Evolutionary conservation across 2,113 vertebrate species (phyloP), one percentile per base, ranked within the genome.

Genomic region (Heterotis niloticus): DNA sequence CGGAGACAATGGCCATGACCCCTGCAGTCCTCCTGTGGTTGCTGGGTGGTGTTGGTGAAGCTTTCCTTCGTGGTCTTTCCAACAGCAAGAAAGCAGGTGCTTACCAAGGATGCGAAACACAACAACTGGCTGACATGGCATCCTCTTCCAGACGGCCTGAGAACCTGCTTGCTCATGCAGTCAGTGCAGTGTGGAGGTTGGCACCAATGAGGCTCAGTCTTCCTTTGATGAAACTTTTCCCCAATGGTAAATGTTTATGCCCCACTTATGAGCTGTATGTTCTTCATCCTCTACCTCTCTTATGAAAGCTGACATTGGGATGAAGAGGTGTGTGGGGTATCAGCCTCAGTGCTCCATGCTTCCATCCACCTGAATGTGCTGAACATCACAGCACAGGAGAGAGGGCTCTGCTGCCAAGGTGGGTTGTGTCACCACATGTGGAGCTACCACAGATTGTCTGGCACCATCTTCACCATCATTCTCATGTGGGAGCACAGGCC

Each of bases 21-120:
- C 26, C 26, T 26, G 24, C 28, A n/a, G 17, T 76, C 64, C 26
- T 59, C 12, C 34, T 29, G 68, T 77, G 72, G 24, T 66, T 69
- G 17, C 29, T 72, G 73, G 77, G 80, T 52, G 64, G 78, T 1
- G 69, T 76, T 74, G 57, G 18, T 56, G 71, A 52, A 52, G 57
- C 44, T 26, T 56, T 16, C 20, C 23, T 17, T 12, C 5, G 20
- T 10, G 44, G n/a, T 13, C 17, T 71, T 71, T 18, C 34, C 34
- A 20, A 44, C 14, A 71, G 52, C 20, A 10, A 52, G 68, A 23
- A 71, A 44, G 29, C 23, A 51, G 68, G 34, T 29, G 20, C 11
- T 71, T 29, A 71, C 10, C 18, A 20, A 18, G 3, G 0, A 10
- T 51, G 34, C 68, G 9, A n/a, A n/a, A n/a, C n/a, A n/a, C n/a